phyloP scores from a whole-genome alignment of 2,113 vertebrate genomes.

The Leuciscus idus region DNA sequence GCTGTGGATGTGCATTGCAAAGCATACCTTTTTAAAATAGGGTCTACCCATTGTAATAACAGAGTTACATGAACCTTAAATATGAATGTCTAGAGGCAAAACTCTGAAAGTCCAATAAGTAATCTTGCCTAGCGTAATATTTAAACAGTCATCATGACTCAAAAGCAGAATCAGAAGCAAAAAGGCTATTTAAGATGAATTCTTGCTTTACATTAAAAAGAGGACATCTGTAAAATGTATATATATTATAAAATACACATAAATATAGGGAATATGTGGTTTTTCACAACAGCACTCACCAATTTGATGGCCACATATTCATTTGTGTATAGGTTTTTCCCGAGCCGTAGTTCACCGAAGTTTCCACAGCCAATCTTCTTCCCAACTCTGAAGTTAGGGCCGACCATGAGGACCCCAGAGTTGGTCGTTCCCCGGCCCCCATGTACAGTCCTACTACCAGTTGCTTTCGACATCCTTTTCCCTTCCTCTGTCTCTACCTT shows the following conservation, averaged over 20 bases:
- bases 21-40: neutral
- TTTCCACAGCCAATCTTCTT: slow-evolving; percentile 99
- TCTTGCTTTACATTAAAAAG: neutral
- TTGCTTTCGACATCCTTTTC: slow-evolving; percentile 93
- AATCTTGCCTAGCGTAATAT: neutral
- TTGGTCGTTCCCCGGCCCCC: slow-evolving; percentile 82
- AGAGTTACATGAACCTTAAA: neutral
- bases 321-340: slow-evolving; percentile 98
- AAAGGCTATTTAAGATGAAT: neutral
- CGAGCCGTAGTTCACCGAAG: slow-evolving; percentile 96
- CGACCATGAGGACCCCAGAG: slow-evolving; percentile 98
- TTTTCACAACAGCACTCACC: slow-evolving; percentile 75
- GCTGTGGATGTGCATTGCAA: neutral
- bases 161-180: neutral
- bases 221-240: neutral
- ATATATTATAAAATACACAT: neutral
- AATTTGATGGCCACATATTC: slow-evolving; percentile 99
- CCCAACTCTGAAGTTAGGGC: slow-evolving; percentile 97
- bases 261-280: neutral
- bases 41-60: neutral
- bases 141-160: neutral
- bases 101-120: neutral
- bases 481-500: slow-evolving; percentile 95
- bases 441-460: slow-evolving; percentile 82
- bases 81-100: neutral